Evolutionary conservation across 2,113 vertebrate species (phyloP).

Genomic region (Accipiter cooperii): DNA sequence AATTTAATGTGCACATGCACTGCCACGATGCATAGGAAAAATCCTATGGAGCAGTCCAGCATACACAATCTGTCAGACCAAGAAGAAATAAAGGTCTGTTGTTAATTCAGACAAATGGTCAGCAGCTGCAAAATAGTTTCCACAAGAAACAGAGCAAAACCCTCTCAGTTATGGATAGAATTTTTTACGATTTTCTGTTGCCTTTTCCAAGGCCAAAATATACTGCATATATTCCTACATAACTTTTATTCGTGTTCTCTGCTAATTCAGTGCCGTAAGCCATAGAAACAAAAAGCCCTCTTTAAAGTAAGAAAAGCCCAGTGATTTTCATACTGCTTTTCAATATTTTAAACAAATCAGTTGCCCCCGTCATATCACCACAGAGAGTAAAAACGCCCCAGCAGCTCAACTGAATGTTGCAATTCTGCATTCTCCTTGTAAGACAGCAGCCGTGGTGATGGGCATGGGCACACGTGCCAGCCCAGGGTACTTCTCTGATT

Average conservation of each 20-base stretch:
- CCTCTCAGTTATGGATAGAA: slow-evolving; percentile 30
- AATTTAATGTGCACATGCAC: slow-evolving; percentile 6
- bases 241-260: background rate
- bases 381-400: background rate
- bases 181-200: slow-evolving; percentile 44
- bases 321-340: background rate
- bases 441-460: fast-evolving
- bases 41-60: slow-evolving; percentile 39
- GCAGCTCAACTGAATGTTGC: background rate
- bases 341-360: background rate
- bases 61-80: slow-evolving; percentile 62
- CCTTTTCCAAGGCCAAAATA: slow-evolving; percentile 46
- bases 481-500: background rate
- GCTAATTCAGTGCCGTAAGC: background rate
- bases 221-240: background rate
- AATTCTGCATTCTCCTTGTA: background rate
- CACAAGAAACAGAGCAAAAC: slow-evolving; percentile 56
- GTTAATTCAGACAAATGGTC: slow-evolving; percentile 73
- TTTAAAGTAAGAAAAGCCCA: background rate
- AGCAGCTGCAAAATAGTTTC: slow-evolving; percentile 74
- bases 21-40: slow-evolving; percentile 60
- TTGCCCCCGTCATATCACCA: background rate
- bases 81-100: slow-evolving; percentile 71
- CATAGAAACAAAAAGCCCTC: background rate
- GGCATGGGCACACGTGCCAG: background rate